Base-by-base conservation (phyloP, 2,797 vertebrate species). In the Kryptolebias ocellatus region DNA sequence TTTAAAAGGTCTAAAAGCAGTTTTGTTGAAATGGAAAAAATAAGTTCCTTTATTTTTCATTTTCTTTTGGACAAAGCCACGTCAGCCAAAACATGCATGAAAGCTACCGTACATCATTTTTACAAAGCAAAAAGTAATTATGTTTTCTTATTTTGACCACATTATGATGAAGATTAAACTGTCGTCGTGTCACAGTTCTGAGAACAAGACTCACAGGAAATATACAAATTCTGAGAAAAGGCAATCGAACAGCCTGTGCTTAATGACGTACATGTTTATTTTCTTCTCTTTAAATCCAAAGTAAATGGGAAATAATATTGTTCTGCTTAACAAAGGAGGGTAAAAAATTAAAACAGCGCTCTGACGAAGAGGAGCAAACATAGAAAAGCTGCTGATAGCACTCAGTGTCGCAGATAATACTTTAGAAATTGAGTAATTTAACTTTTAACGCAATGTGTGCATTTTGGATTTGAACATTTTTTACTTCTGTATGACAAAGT, bases 141-240 rank as follows among this genome's bases (percentile, higher is more conserved):
- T 54, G 69, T 74, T 60, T 79, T 66, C 63, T 81, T 79, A 69
- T 65, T 10, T 7, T 44, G 20, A 17, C 12, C 63, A n/a, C 55
- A 74, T 87, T 76, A 83, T 59, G 69, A 68, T 77, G 66, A 72
- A 79, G 59, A 78, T 72, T 52, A 73, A 67, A 72, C 70, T 28
- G 64, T 70, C 62, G 51, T 60, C 45, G 39, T 54, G 53, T 20
- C 31, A 60, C 53, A 57, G 67, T 51, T 54, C 52, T 67, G 34
- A 0, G 51, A 72, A 63, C 29, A 24, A 69, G 45, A 20, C 52
- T 53, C 2, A 1, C 20, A 20, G 53, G 27, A 55, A 60, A 28
- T 60, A 78, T 65, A 63, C 24, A 56, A 62, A 53, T 3, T 34
- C 60, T n/a, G 60, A 29, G 53, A 60, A 9, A 56, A 67, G 49